Evolutionary conservation across 2,888 invertebrate species (phyloP).

Genomic region (Laothoe populi): DNA sequence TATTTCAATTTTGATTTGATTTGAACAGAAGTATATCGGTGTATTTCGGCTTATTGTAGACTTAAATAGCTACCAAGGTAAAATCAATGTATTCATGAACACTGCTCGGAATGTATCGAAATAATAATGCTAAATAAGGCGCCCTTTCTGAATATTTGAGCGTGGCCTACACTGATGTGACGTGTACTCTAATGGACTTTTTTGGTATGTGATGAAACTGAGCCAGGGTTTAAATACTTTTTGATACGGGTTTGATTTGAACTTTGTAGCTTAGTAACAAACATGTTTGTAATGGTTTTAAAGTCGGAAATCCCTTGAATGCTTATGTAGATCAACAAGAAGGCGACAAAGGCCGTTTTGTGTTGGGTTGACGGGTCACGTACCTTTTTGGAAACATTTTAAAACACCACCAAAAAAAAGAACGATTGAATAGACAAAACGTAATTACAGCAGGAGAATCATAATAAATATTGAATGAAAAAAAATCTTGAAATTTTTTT

Average conservation of each 20-base stretch:
- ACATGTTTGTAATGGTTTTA: background rate
- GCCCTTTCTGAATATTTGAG: slow-evolving; percentile 12
- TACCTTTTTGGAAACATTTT: no score
- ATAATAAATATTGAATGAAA: no score
- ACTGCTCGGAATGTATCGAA: background rate
- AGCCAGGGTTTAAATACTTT: background rate
- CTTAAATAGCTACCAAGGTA: background rate
- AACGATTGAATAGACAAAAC: no score
- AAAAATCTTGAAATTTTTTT: no score
- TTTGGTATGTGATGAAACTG: slow-evolving; percentile 3
- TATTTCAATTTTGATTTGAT: no score
- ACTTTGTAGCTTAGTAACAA: background rate
- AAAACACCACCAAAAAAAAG: no score
- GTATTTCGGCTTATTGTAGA: background rate
- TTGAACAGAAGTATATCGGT: background rate
- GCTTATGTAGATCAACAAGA: background rate
- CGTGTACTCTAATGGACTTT: slow-evolving; percentile 17
- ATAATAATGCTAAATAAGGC: slow-evolving; percentile 11
- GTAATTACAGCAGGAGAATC: no score
- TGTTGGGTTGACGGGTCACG: no score
- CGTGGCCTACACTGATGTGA: background rate
- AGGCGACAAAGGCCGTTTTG: background rate
- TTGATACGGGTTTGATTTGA: background rate
- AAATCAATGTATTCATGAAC: background rate
- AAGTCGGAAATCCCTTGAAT: background rate